A percentile compares a stretch with the other conserved stretches of the same genome.
phyloP scores from a whole-genome alignment of 2,888 invertebrate species.

The Cepaea hortensis region DNA sequence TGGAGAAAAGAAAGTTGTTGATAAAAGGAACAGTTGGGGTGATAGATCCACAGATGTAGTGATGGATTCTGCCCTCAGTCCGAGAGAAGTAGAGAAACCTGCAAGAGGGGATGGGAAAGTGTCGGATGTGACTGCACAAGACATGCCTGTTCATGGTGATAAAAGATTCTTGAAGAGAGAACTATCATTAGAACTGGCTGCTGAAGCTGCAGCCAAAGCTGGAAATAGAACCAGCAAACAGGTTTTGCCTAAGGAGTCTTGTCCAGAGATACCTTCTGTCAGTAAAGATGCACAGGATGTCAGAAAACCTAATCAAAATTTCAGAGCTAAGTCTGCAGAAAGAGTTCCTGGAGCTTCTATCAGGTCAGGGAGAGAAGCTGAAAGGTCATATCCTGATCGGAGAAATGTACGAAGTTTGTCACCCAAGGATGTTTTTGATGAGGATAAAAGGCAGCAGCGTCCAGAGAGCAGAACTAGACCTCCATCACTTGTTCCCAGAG shows the following conservation, averaged over 20 bases:
- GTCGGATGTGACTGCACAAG: not conserved
- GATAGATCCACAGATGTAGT: not conserved
- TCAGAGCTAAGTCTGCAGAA: not conserved
- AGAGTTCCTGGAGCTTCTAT: not conserved
- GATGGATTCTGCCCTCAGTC: not conserved
- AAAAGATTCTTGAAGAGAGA: not conserved
- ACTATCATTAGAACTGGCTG: not conserved
- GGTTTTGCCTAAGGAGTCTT: not conserved
- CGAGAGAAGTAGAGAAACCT: not conserved
- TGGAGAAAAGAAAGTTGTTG: not conserved
- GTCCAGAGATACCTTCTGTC: not conserved
- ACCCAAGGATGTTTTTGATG: not conserved
- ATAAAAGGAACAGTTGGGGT: not conserved
- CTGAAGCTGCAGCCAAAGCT: constrained; percentile 6
- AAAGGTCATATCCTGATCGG: not conserved
- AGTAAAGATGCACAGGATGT: not conserved
- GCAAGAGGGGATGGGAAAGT: not conserved
- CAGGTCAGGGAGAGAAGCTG: not conserved
- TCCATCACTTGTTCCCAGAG: not conserved
- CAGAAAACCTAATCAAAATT: not conserved
- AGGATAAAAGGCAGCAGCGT: not conserved
- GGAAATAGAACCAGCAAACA: not conserved
- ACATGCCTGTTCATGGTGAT: not conserved
- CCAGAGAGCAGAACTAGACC: not conserved
- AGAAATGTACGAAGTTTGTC: not conserved